Conservation (phyloP, 2,888 invertebrate species). For the Aphelenchoides bicaudatus region DNA sequence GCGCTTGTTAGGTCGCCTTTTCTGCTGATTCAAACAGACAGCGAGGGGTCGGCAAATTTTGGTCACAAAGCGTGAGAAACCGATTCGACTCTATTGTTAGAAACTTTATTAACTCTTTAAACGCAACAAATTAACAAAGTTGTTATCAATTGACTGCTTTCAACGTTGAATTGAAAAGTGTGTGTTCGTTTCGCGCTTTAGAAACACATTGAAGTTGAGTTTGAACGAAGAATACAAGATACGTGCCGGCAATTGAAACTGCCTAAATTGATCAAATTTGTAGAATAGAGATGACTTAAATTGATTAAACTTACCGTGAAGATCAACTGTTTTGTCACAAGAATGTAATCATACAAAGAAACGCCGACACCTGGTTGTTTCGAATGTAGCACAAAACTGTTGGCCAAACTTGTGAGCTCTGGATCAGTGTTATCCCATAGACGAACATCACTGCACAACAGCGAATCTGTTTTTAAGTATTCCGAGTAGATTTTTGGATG, state of each 20-base stretch:
- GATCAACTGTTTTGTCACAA: background rate
- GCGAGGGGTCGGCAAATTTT: no score
- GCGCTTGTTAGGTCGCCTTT: no score
- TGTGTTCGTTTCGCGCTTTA: no score
- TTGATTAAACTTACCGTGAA: conserved; percentile 13
- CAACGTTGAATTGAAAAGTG: no score
- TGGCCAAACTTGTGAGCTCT: background rate
- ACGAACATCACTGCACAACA: background rate
- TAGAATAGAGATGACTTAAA: no score
- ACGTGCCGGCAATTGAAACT: background rate
- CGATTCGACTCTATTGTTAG: background rate
- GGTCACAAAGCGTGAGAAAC: no score
- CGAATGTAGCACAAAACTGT: background rate
- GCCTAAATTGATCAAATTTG: no score
- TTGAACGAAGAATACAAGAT: conserved; percentile 11
- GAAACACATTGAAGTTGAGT: conserved; percentile 3
- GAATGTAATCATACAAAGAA: background rate
- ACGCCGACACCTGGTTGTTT: conserved; percentile 1
- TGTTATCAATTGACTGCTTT: background rate
- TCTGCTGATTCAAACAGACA: no score
- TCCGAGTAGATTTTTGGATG: no score
- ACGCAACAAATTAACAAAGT: background rate
- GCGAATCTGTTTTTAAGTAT: background rate
- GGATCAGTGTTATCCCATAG: background rate
- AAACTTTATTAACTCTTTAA: background rate